Base-by-base conservation (phyloP, 2,888 invertebrate species). In the Himalopsyche kuldschensis region DNA sequence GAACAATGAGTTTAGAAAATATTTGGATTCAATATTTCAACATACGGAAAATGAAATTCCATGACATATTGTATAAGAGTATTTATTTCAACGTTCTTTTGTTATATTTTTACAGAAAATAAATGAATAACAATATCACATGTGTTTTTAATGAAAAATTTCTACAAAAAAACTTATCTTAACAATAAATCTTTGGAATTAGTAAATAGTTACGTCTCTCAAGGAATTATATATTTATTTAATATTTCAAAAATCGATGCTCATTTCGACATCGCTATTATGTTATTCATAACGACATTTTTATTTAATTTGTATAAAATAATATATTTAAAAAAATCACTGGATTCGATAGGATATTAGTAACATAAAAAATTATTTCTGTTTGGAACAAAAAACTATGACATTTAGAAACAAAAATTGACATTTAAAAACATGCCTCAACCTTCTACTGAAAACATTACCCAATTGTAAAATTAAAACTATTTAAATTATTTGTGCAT, bases 111-210 rank as follows among this genome's bases (percentile, higher is more conserved):
- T 46, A 31, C 30, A 31, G 32, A 80, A 30, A 78, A 81, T 30
- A 48, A 30, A 48, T 81, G 81, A 76, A 24, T 76, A 81, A 69
- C 76, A 76, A 81, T 55, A 55, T 81, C 81, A 81, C 81, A 81
- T 81, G 75, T 76, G 24, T 55, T 55, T 41, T 55, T 55, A 55
- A 55, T 55, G 11, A 55, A 55, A n/a, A 55, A 55, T 55, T 55
- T 55, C 24, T 55, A 20, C n/a, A 20, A 48, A 55, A 55, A 55
- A 55, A 55, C 55, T 55, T 20, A 55, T 55, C 55, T 20, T 55
- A 55, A 55, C 55, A 32, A 75, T 75, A 75, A 75, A 75, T 82
- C 81, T 82, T 82, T 82, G 81, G 81, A 82, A 82, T 82, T 82
- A 82, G 81, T 82, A 80, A 55, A 35, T 77, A 78, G 77, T 78